Base-by-base conservation (phyloP, 2,113 vertebrate genomes). In the Meleagris gallopavo region DNA sequence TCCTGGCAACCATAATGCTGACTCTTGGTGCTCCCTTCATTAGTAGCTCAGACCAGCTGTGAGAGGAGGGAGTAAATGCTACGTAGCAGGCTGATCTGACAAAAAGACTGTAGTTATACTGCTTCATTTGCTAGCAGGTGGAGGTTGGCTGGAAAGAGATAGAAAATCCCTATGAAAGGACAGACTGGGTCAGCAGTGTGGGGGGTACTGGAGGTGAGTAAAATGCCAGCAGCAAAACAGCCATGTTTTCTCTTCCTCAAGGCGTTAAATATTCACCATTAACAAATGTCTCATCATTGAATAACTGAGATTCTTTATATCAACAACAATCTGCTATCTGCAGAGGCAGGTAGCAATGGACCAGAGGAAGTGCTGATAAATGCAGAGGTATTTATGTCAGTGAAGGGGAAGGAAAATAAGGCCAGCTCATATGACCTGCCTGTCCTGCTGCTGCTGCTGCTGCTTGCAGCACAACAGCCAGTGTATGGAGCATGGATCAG, bases 171-270 rank as follows among this genome's bases (percentile, higher is more conserved):
- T 1, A 2, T 67, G 36, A 65, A 73, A 36, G 22, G 16, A 36
- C 4, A 16, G 57, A 9, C n/a, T 5, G 34, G 34, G 41, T 71
- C 38, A 48, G 21, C 58, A 48, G 9, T 0, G 0, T 57, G 27
- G 5, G 46, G 22, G 11, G 21, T 14, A 24, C 34, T 46, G 17
- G 13, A 29, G 40, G 27, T 36, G 9, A 6, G 8, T 69, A 72
- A 84, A 61, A 32, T 43, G 27, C 9, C 24, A 25, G 7, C 13
- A 82, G 27, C 7, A 72, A 64, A 75, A 21, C 25, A 32, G 2
- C 29, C 25, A 25, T 36, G 36, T 18, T 30, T 12, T 73, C 16
- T 64, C 18, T 41, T 91, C 30, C 27, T 88, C 67, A 48, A 27
- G 58, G 29, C n/a, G 67, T 29, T 55, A 18, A 71, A 73, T 21